Evolutionary conservation across 2,113 vertebrate species (phyloP).

Genomic region (Silurus asotus): DNA sequence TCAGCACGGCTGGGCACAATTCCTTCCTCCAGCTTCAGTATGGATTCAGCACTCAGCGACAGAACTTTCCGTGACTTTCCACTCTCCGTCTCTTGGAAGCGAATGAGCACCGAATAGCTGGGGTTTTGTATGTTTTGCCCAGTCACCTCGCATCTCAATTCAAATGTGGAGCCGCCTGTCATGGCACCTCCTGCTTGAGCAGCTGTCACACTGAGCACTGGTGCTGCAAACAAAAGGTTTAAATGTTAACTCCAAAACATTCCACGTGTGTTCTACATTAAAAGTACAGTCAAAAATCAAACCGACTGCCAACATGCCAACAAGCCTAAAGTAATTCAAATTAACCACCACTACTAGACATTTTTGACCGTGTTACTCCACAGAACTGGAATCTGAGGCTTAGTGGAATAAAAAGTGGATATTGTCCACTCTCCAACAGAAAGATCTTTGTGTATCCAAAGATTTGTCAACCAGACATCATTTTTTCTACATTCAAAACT

Average conservation of each 20-base stretch:
- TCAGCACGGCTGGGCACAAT: constrained; percentile 80
- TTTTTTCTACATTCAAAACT: neutral
- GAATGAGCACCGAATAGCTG: constrained; percentile 85
- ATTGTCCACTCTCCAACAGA: constrained; percentile 16
- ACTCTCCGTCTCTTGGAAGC: constrained; percentile 70
- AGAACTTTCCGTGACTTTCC: constrained; percentile 78
- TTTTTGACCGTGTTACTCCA: neutral
- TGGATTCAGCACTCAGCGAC: constrained; percentile 83
- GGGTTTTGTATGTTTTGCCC: constrained; percentile 84
- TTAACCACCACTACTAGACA: neutral
- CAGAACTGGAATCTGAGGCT: neutral
- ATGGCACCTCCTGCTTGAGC: constrained; percentile 79
- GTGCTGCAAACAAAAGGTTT: constrained; percentile 43
- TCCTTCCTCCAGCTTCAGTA: constrained; percentile 82
- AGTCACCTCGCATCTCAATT: constrained; percentile 87
- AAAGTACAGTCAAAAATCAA: neutral
- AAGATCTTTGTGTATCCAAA: constrained; percentile 7
- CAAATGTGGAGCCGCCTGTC: constrained; percentile 88
- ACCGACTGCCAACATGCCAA: neutral
- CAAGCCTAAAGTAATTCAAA: neutral
- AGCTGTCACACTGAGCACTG: constrained; percentile 64
- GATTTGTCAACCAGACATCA: neutral
- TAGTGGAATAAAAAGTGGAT: constrained; percentile 5
- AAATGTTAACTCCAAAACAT: constrained; percentile 4
- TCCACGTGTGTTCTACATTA: neutral